A percentile compares a stretch with the other conserved stretches of the same genome.
phyloP scores from a whole-genome alignment of 2,797 vertebrate species.

The Mareca penelope region DNA sequence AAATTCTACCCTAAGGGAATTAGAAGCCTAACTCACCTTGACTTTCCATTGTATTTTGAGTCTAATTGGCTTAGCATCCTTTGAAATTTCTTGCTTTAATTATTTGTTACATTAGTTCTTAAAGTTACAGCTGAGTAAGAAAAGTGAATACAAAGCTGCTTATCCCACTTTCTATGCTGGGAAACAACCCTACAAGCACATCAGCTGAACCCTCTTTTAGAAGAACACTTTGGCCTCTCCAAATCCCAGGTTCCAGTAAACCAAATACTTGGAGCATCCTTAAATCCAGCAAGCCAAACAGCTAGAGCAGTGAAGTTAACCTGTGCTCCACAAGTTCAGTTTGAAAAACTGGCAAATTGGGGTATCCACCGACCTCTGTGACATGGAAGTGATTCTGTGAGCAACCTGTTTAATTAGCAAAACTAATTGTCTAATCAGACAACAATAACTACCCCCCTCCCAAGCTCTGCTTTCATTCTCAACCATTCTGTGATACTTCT shows the following conservation, averaged over 20 bases:
- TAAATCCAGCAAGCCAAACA: neutral
- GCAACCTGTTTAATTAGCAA: neutral
- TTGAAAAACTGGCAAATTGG: neutral
- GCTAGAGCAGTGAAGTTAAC: neutral
- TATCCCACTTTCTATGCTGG: neutral
- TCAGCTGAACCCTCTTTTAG: neutral
- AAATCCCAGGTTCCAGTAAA: neutral
- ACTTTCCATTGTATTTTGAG: slow-evolving; percentile 56
- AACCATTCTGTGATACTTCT: neutral
- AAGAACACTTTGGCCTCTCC: neutral
- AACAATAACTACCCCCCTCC: neutral
- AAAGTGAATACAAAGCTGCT: neutral
- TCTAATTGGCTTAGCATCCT: slow-evolving; percentile 60
- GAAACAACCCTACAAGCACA: neutral
- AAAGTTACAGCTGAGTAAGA: slow-evolving; percentile 35
- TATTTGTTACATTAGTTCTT: slow-evolving; percentile 17
- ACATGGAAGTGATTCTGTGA: neutral
- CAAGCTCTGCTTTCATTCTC: neutral
- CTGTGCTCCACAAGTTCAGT: neutral
- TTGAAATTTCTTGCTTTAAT: slow-evolving; percentile 49
- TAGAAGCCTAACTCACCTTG: slow-evolving; percentile 64
- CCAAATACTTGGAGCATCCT: neutral
- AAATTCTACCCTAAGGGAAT: slow-evolving; percentile 61
- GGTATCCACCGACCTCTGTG: neutral
- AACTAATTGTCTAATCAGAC: neutral